phyloP scores from a whole-genome alignment of 2,888 invertebrate species.

The Chesias legatella region DNA sequence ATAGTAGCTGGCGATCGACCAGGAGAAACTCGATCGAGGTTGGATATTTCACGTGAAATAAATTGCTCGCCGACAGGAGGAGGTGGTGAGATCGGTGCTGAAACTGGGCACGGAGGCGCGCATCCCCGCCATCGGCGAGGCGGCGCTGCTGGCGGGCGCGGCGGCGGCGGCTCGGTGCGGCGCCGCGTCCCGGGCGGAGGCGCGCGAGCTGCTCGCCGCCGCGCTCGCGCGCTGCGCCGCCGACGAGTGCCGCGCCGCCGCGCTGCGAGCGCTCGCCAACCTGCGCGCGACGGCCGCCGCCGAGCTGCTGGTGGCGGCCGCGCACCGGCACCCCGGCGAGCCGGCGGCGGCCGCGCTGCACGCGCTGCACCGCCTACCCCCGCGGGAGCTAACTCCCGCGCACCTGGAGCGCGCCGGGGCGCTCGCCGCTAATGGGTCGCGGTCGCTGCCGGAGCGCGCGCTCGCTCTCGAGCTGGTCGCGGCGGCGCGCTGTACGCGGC shows the following conservation, averaged over 20 bases:
- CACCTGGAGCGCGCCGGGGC: conserved; percentile 28
- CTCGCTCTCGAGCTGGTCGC: conserved; percentile 47
- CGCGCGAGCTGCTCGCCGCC: neutral
- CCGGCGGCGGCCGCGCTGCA: conserved; percentile 25
- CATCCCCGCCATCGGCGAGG: conserved; percentile 25
- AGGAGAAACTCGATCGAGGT: too few species aligned
- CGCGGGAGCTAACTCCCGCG: too few species aligned
- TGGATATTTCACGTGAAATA: too few species aligned
- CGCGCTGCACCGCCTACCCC: too few species aligned
- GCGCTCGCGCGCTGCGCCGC: conserved; percentile 25
- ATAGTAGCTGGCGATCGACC: too few species aligned
- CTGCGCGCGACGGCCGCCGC: conserved; percentile 43
- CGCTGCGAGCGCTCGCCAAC: conserved; percentile 50
- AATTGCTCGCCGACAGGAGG: too few species aligned
- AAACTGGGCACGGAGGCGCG: conserved; percentile 36
- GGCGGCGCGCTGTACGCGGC: conserved; percentile 7
- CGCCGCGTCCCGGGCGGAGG: conserved; percentile 14
- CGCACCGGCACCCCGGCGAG: conserved; percentile 28
- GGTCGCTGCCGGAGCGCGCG: conserved; percentile 43
- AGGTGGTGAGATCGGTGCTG: conserved; percentile 34
- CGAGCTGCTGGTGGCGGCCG: conserved; percentile 42
- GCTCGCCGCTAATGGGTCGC: conserved; percentile 30
- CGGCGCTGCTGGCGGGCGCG: conserved; percentile 37
- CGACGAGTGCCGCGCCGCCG: conserved; percentile 37
- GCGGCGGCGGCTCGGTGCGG: conserved; percentile 30